Evolutionary conservation across 2,113 vertebrate species (phyloP).

Genomic region (Pseudolaguvia tuberculata): DNA sequence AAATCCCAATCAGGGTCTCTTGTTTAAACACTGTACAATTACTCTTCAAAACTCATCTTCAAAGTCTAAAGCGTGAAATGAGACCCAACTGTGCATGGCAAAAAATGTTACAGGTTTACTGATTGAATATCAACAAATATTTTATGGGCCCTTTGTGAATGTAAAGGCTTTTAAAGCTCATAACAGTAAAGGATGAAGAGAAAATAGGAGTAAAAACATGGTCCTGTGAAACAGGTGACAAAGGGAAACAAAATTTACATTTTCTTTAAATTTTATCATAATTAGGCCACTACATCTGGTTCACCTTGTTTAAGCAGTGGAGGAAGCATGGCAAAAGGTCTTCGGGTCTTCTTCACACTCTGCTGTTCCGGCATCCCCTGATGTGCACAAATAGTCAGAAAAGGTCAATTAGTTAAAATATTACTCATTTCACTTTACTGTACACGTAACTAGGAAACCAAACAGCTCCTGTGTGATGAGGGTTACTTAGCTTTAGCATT

Average conservation of each 20-base stretch:
- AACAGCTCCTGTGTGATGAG: not conserved
- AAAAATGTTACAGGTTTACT: conserved; percentile 62
- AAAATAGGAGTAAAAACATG: conserved; percentile 44
- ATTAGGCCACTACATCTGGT: conserved; percentile 96
- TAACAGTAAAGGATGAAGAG: conserved; percentile 51
- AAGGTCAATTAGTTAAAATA: conserved; percentile 59
- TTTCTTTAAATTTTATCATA: conserved; percentile 60
- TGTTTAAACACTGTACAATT: conserved; percentile 63
- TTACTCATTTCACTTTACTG: not conserved
- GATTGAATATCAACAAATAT: conserved; percentile 58
- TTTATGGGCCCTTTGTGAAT: conserved; percentile 51
- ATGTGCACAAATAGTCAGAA: conserved; percentile 66
- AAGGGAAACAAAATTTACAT: conserved; percentile 43
- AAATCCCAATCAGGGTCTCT: conserved; percentile 48
- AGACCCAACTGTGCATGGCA: conserved; percentile 59
- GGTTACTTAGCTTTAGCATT: not conserved
- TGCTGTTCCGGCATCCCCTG: conserved; percentile 74
- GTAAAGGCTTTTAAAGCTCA: conserved; percentile 54
- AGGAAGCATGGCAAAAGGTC: conserved; percentile 78
- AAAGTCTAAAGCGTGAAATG: conserved; percentile 51
- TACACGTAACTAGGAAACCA: not conserved
- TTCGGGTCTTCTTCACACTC: conserved; percentile 80
- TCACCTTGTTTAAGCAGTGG: conserved; percentile 98
- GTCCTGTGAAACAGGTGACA: conserved; percentile 36
- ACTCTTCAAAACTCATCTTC: conserved; percentile 48